A percentile compares a stretch with the other conserved stretches of the same genome.
Conservation (phyloP, 1,140 invertebrate genomes). For the Macrosteles quadrilineatus region DNA sequence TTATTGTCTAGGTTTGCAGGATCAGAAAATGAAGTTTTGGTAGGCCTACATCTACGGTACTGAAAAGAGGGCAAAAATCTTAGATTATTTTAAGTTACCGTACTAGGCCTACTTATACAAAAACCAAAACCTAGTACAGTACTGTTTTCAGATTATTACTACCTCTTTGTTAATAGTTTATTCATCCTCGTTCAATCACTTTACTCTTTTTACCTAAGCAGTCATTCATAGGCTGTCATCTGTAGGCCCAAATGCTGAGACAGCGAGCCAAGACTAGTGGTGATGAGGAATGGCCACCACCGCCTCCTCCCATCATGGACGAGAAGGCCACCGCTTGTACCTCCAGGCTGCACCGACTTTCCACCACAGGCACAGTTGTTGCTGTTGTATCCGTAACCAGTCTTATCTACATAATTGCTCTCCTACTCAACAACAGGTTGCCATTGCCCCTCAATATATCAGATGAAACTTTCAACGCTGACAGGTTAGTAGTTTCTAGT, state of each 20-base stretch:
- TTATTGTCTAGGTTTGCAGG: no score
- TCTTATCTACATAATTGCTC: conserved; percentile 20
- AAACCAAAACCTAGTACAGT: no score
- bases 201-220: no score
- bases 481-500: not conserved
- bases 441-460: conserved; percentile 22
- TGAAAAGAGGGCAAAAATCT: no score
- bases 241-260: conserved; percentile 15
- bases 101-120: no score
- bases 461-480: conserved; percentile 22
- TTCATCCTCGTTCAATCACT: no score
- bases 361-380: conserved; percentile 16
- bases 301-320: conserved; percentile 10
- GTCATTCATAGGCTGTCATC: no score
- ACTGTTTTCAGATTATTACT: no score
- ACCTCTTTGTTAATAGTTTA: no score
- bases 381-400: conserved; percentile 13
- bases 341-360: conserved; percentile 2
- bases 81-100: no score
- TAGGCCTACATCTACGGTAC: no score
- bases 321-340: not conserved
- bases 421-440: conserved; percentile 15
- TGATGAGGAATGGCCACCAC: conserved; percentile 24
- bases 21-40: no score
- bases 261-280: conserved; percentile 9